Evolutionary conservation across 2,113 vertebrate genomes (phyloP), one percentile per base, ranked within the genome.

Genomic region (Mystacornis crossleyi): DNA sequence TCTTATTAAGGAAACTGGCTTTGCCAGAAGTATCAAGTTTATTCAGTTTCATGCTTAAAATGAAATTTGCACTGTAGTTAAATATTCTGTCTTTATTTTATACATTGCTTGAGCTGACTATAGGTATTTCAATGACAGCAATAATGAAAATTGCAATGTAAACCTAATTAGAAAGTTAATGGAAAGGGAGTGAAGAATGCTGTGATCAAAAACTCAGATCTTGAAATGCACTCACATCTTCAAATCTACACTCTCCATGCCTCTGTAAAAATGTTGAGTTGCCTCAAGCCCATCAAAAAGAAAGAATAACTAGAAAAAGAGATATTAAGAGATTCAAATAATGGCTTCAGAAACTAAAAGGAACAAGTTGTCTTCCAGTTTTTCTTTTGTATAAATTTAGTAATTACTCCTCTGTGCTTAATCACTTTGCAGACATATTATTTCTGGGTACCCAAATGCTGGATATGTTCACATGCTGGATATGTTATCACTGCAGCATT

Each of bases 121-220:
- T n/a, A 79, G 61, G 34, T 48, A 73, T 86, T 91, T 71, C 62
- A 72, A 2, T 53, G 4, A 94, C 1, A 64, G n/a, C 42, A 94
- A 79, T 98, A 94, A 97, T 91, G 91, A 96, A 95, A 97, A 94
- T 73, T 79, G 34, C 73, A 89, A 92, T 96, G 77, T 94, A 70
- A 92, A 94, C 71, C 96, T 97, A 97, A 97, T 97, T 55, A 95
- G 93, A 94, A 97, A 97, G 97, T 81, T 96, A 97, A 97, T 94
- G 81, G 87, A 90, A 93, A 95, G 53, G 64, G 61, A 81, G 7
- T 16, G 14, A 81, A 58, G 71, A 94, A 97, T 91, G 95, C 96
- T 97, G 96, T 94, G 95, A 93, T 90, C 85, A 96, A 92, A 96
- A 98, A 81, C 43, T 96, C 83, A 72, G 89, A 97, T 96, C 85